These are phyloP conservation scores for Rhagologus leucostigma DNA, from an alignment of 2,113 vertebrate genomes.

Conservation along the genomic window DNA sequence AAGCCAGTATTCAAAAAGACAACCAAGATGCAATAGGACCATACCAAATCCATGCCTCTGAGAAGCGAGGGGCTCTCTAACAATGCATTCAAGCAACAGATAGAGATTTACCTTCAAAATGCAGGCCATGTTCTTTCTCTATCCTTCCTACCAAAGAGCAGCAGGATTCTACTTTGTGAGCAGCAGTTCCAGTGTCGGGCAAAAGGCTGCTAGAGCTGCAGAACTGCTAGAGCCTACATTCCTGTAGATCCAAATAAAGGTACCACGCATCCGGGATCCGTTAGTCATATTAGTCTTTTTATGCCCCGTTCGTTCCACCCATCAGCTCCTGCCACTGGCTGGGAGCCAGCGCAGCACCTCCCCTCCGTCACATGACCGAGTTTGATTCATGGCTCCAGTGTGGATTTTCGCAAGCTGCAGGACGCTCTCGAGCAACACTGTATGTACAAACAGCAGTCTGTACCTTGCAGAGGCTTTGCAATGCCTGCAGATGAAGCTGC, in stretches of 20 bases:
- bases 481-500: neutral
- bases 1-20: conserved; percentile 54
- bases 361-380: conserved; percentile 62
- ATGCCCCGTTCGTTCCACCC: conserved; percentile 63
- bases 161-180: conserved; percentile 63
- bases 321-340: conserved; percentile 66
- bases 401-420: neutral
- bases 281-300: conserved; percentile 63
- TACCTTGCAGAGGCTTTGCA: neutral
- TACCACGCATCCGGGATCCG: conserved; percentile 47
- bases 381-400: conserved; percentile 49
- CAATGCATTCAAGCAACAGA: conserved; percentile 69
- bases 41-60: conserved; percentile 36
- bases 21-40: conserved; percentile 61
- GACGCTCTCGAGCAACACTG: rapidly evolving
- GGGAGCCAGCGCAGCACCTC: conserved; percentile 52
- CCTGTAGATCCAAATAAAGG: conserved; percentile 65
- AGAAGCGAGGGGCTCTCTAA: conserved; percentile 36
- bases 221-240: conserved; percentile 61
- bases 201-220: conserved; percentile 52
- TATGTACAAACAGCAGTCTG: rapidly evolving
- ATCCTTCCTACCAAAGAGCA: conserved; percentile 63
- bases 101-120: conserved; percentile 77
- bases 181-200: conserved; percentile 56
- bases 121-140: conserved; percentile 79